Conservation (phyloP, 2,888 invertebrate species). For the Nephrotoma appendiculata region DNA sequence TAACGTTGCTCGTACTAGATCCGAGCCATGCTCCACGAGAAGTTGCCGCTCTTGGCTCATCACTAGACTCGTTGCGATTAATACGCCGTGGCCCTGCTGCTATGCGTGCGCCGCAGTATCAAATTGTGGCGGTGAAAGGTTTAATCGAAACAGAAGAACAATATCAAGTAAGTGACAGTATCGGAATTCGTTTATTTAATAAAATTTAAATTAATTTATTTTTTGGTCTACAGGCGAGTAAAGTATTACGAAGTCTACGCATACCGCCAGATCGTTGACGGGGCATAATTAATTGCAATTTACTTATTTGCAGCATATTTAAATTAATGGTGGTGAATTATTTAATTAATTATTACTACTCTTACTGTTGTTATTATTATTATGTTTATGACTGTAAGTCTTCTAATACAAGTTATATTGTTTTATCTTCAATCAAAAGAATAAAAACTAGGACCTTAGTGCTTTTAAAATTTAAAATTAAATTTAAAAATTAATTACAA, state of each 20-base stretch:
- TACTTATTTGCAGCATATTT: not conserved
- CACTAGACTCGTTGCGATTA: constrained; percentile 41
- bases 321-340: not conserved
- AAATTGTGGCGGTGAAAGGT: constrained; percentile 67
- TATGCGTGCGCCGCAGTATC: constrained; percentile 74
- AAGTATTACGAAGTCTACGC: constrained; percentile 56
- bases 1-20: constrained; percentile 63
- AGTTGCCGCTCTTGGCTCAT: constrained; percentile 44
- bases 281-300: constrained; percentile 4
- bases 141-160: constrained; percentile 55
- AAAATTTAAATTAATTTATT: constrained; percentile 8
- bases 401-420: not conserved
- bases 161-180: constrained; percentile 44
- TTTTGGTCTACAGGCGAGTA: constrained; percentile 51
- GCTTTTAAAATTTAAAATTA: not conserved
- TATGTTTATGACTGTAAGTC: not conserved
- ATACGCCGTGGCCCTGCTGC: constrained; percentile 60
- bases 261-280: constrained; percentile 60
- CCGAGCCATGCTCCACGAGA: constrained; percentile 72
- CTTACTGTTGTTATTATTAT: not conserved
- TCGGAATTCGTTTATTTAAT: not conserved
- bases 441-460: not conserved
- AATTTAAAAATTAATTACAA: not conserved
- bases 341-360: not conserved
- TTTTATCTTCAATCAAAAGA: not conserved